A percentile compares a stretch with the other conserved stretches of the same genome.
Evolutionary conservation across 1,140 invertebrate species (phyloP).

Genomic region (Thaumetopoea pityocampa): DNA sequence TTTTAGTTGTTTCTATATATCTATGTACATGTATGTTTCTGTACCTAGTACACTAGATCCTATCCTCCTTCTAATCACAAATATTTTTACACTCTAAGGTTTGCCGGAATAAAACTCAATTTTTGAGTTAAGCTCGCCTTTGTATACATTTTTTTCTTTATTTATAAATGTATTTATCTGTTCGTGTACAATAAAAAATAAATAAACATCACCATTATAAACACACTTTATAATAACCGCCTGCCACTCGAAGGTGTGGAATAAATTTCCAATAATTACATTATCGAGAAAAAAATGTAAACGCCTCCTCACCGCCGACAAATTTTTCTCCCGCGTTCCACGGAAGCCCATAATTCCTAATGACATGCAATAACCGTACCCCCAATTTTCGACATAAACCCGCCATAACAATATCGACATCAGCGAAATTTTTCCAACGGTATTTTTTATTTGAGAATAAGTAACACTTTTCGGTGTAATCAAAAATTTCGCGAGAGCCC

Average conservation of each 20-base stretch:
- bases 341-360: constrained; percentile 74
- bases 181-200: no score
- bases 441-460: constrained; percentile 74
- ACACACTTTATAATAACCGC: constrained; percentile 23
- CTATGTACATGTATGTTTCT: no score
- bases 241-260: constrained; percentile 40
- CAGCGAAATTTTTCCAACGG: constrained; percentile 67
- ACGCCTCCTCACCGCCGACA: constrained; percentile 42
- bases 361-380: constrained; percentile 75
- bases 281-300: constrained; percentile 56
- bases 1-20: no score
- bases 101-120: no score
- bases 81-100: no score
- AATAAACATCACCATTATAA: no score
- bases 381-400: constrained; percentile 75
- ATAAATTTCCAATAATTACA: constrained; percentile 75
- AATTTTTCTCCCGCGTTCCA: constrained; percentile 61
- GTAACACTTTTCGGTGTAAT: constrained; percentile 71
- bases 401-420: constrained; percentile 76
- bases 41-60: no score
- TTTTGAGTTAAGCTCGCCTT: no score
- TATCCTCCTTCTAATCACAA: no score
- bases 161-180: no score
- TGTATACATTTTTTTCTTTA: no score
- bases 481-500: constrained; percentile 56